A percentile compares a stretch with the other conserved stretches of the same genome.
These are phyloP conservation scores for Colaptes auratus DNA, from an alignment of 2,113 vertebrate species.

Conservation along the genomic window DNA sequence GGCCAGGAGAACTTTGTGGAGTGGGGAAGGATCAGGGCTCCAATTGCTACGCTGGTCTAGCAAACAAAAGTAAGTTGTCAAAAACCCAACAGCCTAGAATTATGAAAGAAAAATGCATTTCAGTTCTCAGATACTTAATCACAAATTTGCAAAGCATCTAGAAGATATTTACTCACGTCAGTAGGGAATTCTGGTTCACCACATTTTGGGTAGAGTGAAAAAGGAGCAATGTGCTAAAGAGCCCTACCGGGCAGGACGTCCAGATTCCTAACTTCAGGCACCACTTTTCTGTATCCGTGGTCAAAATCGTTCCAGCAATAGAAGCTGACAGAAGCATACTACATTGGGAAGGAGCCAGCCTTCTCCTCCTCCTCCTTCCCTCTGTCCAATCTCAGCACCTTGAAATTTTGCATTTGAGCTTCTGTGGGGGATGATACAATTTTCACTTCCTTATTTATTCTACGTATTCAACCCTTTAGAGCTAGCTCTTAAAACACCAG, in stretches of 20 bases:
- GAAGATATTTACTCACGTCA: slow-evolving; percentile 19
- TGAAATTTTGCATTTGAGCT: slow-evolving; percentile 35
- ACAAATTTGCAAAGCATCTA: not conserved
- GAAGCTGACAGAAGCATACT: slow-evolving; percentile 1
- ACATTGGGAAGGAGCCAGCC: slow-evolving; percentile 1
- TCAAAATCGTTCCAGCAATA: slow-evolving; percentile 42
- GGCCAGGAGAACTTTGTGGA: not conserved
- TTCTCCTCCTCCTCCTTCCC: not conserved
- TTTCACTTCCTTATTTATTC: slow-evolving; percentile 55
- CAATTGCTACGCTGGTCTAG: not conserved
- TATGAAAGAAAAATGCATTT: not conserved
- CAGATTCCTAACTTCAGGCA: slow-evolving; percentile 40
- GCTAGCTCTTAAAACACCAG: slow-evolving; percentile 28
- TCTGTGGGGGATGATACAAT: slow-evolving; percentile 33
- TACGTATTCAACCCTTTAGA: slow-evolving; percentile 32
- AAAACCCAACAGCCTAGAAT: not conserved
- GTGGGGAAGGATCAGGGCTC: not conserved
- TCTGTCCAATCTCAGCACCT: not conserved
- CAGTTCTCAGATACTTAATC: not conserved
- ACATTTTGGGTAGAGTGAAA: not conserved
- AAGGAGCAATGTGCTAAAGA: fast-evolving
- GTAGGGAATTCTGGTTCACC: not conserved
- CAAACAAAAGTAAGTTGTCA: not conserved
- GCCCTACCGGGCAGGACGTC: not conserved
- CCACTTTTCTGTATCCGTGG: not conserved